Conservation (phyloP, 1,140 invertebrate species). For the Caenorhabditis latens region DNA sequence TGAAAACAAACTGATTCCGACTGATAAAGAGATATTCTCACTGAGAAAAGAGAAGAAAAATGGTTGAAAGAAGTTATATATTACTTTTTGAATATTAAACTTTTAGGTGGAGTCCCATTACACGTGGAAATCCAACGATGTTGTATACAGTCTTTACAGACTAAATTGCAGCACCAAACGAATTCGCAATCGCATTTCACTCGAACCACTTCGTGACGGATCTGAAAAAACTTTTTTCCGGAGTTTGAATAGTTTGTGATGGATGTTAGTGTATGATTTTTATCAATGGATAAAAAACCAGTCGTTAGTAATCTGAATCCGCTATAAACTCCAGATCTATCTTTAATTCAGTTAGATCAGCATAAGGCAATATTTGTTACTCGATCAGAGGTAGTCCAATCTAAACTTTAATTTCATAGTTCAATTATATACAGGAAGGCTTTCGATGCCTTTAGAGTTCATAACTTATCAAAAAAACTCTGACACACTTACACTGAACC, state of each 20-base stretch:
- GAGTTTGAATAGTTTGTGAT: too few relatives aligned
- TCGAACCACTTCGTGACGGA: conserved; percentile 86
- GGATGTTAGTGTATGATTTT: too few relatives aligned
- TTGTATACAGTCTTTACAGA: conserved; percentile 85
- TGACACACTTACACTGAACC: conserved; percentile 81
- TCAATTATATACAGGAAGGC: too few relatives aligned
- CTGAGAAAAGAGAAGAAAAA: background rate
- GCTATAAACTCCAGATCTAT: too few relatives aligned
- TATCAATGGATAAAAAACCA: too few relatives aligned
- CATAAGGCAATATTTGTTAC: too few relatives aligned
- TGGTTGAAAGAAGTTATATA: background rate
- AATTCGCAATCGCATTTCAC: conserved; percentile 93
- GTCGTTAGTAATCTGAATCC: too few relatives aligned
- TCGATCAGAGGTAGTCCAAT: too few relatives aligned
- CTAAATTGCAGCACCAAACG: conserved; percentile 91
- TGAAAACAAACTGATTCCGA: conserved; percentile 41
- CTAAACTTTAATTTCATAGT: too few relatives aligned
- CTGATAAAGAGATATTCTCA: background rate
- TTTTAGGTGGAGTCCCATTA: conserved; percentile 50
- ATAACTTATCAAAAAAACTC: background rate
- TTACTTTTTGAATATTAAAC: conserved; percentile 29
- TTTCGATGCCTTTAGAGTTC: too few relatives aligned
- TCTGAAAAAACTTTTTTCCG: conserved; percentile 80
- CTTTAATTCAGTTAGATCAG: too few relatives aligned
- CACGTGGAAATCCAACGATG: conserved; percentile 75